Conservation (phyloP, 2,797 vertebrate species). For the Perodicticus potto region DNA sequence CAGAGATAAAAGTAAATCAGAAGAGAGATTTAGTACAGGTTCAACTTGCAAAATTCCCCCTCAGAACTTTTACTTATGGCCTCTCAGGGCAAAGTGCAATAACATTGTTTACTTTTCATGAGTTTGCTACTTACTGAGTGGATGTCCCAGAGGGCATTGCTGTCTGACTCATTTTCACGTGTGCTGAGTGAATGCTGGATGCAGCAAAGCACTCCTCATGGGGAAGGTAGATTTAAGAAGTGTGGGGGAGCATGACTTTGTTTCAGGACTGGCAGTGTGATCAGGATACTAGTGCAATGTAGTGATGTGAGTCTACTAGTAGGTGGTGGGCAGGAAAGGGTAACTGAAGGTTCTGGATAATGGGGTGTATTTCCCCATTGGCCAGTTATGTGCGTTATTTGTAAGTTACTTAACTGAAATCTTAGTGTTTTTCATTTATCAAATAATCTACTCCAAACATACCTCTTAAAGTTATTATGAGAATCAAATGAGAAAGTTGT, state of each 20-base stretch:
- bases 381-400: not conserved
- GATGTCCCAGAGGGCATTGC: not conserved
- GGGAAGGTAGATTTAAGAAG: not conserved
- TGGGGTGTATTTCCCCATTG: not conserved
- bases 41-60: not conserved
- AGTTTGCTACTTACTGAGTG: not conserved
- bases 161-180: not conserved
- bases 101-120: not conserved
- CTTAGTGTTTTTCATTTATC: not conserved
- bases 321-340: not conserved
- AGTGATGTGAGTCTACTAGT: rapidly evolving
- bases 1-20: not conserved
- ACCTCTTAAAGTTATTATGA: not conserved
- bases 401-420: not conserved
- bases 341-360: not conserved
- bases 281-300: not conserved
- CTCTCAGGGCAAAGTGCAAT: not conserved
- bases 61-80: not conserved
- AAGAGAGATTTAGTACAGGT: not conserved
- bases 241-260: no score
- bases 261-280: not conserved
- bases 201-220: rapidly evolving
- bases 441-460: not conserved
- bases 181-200: not conserved
- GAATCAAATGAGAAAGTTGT: not conserved